Conservation (phyloP, 2,888 invertebrate genomes). For the Sussaba pulchella region DNA sequence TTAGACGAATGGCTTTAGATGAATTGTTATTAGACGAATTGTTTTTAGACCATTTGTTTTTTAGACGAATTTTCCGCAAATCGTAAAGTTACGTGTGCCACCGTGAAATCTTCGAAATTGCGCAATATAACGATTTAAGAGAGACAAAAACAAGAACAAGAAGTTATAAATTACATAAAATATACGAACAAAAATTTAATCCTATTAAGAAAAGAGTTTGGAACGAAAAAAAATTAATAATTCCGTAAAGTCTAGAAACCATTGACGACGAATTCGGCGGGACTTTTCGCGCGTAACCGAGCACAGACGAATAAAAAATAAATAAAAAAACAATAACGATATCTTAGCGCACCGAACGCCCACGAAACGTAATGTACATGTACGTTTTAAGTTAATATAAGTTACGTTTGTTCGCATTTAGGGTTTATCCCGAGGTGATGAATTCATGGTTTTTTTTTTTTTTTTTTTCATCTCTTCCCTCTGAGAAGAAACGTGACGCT, state of each 20-base stretch:
- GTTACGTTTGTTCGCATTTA: conserved; percentile 51
- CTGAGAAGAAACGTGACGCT: conserved; percentile 14
- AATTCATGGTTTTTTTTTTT: conserved; percentile 29
- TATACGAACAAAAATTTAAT: conserved; percentile 45
- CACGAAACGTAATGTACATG: conserved; percentile 63
- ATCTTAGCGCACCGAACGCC: conserved; percentile 54
- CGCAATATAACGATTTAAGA: conserved; percentile 55
- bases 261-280: not conserved
- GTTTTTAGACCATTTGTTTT: too few species aligned
- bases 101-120: conserved; percentile 40
- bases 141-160: conserved; percentile 7
- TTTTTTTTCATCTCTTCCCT: conserved; percentile 29
- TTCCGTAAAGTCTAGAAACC: not conserved
- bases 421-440: conserved; percentile 53
- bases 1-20: too few species aligned
- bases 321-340: conserved; percentile 15
- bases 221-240: not conserved
- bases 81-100: conserved; percentile 30
- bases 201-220: conserved; percentile 1
- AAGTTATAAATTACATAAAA: conserved; percentile 21
- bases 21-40: too few species aligned
- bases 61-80: too few species aligned
- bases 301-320: too few species aligned
- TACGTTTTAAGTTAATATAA: conserved; percentile 50
- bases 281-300: conserved; percentile 20